Conservation (phyloP, 64 coral and sea anemone species). For the Montipora efflorescens region DNA sequence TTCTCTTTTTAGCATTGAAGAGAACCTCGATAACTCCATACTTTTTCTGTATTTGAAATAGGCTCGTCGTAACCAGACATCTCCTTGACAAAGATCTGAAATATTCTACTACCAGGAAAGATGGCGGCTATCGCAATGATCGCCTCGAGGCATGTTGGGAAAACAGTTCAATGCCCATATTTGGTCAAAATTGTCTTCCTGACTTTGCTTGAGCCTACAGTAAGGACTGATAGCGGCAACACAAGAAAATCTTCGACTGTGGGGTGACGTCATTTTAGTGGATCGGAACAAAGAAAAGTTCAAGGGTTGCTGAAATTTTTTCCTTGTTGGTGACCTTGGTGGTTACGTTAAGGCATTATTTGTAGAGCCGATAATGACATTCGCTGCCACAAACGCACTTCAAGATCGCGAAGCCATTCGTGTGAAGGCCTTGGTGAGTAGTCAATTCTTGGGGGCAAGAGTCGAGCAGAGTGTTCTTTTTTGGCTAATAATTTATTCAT, state of each 20-base stretch:
- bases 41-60: conserved; percentile 95
- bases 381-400: conserved; percentile 42
- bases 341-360: not conserved
- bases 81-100: conserved; percentile 44
- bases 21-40: conserved; percentile 41
- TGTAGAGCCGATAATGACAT: not conserved
- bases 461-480: not conserved
- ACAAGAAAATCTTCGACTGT: not conserved
- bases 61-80: conserved; percentile 97
- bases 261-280: conserved; percentile 17
- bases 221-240: not conserved
- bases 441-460: not conserved
- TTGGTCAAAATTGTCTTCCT: conserved; percentile 24
- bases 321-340: not conserved
- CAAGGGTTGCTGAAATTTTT: not conserved
- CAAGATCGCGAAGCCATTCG: conserved; percentile 92
- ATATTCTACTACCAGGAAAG: conserved; percentile 67
- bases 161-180: conserved; percentile 59
- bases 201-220: conserved; percentile 19
- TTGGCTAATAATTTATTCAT: not conserved
- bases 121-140: conserved; percentile 76
- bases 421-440: conserved; percentile 86
- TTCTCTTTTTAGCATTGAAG: not conserved
- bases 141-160: conserved; percentile 71
- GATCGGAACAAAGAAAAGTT: not conserved